Evolutionary conservation across 2,797 vertebrate genomes (phyloP).

Genomic region (Gadopsis marmoratus): DNA sequence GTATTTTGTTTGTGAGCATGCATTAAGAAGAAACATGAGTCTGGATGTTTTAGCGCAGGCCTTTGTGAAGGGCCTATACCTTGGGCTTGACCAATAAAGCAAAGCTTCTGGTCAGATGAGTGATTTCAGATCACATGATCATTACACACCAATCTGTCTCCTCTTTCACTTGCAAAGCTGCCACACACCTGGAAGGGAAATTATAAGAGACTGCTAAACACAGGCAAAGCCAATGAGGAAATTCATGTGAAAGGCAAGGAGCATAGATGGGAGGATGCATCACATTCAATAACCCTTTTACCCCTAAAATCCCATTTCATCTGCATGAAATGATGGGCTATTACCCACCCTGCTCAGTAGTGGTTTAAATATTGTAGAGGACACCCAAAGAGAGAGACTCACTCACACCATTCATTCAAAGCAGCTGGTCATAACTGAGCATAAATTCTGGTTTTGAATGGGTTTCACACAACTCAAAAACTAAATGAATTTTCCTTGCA

Average conservation of each 20-base stretch:
- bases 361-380: not conserved
- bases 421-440: not conserved
- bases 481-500: not conserved
- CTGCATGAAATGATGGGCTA: conserved; percentile 51
- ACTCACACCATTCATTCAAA: conserved; percentile 8
- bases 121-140: conserved; percentile 54
- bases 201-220: conserved; percentile 56
- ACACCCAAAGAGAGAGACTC: not conserved
- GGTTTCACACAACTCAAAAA: not conserved
- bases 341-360: conserved; percentile 37
- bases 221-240: conserved; percentile 57
- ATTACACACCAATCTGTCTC: conserved; percentile 41
- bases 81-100: conserved; percentile 13
- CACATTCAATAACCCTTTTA: conserved; percentile 63
- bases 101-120: conserved; percentile 33
- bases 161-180: conserved; percentile 40
- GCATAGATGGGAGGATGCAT: conserved; percentile 49
- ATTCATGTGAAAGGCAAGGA: conserved; percentile 56
- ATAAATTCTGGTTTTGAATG: not conserved
- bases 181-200: conserved; percentile 38
- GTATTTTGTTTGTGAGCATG: not conserved
- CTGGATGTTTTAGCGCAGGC: conserved; percentile 7
- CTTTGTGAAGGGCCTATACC: conserved; percentile 13
- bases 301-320: conserved; percentile 57
- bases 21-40: not conserved